Base-by-base conservation (phyloP, 2,113 vertebrate species). In the Caloenas nicobarica region DNA sequence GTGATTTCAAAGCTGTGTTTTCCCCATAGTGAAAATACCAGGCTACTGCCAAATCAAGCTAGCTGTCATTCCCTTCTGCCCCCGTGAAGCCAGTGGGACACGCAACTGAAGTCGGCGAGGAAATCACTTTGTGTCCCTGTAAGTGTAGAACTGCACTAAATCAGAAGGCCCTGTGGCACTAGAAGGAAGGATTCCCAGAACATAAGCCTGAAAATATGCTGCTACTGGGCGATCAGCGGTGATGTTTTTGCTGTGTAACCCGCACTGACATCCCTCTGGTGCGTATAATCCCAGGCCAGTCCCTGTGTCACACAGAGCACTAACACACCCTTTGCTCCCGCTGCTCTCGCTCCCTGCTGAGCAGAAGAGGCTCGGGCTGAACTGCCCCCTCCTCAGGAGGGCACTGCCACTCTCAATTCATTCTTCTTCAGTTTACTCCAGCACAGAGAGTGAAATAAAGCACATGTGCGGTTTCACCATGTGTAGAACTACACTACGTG, bases 391-490 rank as follows among this genome's bases (percentile, higher is more conserved):
- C 23, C 71, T 61, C 1, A 21, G 25, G 8, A 71, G 23, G 18
- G 23, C 81, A 72, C 12, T 8, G 28, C 14, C 58, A 21, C 76
- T 70, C 62, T 29, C 51, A 77, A 71, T 65, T 88, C 24, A 72
- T 42, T 81, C 29, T 26, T 46, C 68, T 72, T 29, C 26, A 5
- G 4, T 53, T 61, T 22, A n/a, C 33, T 36, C 13, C 62, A 38
- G 4, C 33, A 23, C 29, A 71, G 54, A 28, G 3, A 46, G 15
- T 1, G 0, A 89, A 72, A 9, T 9, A 36, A 69, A 79, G 57
- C 4, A 61, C 74, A 25, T 0, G 22, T 31, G 53, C 0, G 1
- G 36, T 68, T 85, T 82, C 58, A 44, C 42, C 12, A 1, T 0
- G 7, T 5, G 18, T 0, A 76, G 70, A 36, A 38, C 16, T 10